phyloP scores from a whole-genome alignment of 2,113 vertebrate species.

The Cynopterus brachyotis region DNA sequence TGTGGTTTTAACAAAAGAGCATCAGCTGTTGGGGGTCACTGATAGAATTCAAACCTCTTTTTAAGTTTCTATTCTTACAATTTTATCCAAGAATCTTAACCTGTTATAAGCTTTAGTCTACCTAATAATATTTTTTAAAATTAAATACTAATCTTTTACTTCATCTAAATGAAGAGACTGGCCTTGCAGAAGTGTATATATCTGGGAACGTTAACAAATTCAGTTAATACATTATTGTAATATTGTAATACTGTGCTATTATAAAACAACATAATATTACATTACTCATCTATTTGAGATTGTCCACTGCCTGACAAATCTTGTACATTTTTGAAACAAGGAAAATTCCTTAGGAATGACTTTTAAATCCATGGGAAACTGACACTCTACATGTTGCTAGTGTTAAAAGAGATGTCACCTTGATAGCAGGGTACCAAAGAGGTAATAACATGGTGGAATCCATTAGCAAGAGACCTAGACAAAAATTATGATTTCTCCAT shows the following conservation, averaged over 20 bases:
- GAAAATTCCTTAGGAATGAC: neutral
- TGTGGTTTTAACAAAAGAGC: neutral
- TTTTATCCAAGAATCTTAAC: neutral
- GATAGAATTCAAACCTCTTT: neutral
- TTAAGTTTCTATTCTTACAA: neutral
- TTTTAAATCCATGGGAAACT: neutral
- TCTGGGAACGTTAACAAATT: neutral
- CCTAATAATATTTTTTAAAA: neutral
- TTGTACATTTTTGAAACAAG: neutral
- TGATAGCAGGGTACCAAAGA: neutral
- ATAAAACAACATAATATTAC: too few relatives aligned
- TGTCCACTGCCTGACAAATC: neutral
- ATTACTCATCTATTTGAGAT: neutral
- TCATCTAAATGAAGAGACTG: neutral
- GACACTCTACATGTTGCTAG: neutral
- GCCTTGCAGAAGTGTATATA: neutral
- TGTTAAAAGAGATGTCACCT: neutral
- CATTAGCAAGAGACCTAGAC: neutral
- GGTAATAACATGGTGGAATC: neutral
- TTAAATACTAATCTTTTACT: neutral
- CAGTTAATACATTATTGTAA: neutral
- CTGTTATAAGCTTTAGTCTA: neutral
- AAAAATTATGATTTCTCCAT: slow-evolving; percentile 59
- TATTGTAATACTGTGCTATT: neutral
- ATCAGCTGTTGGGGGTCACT: neutral